phyloP scores from a whole-genome alignment of 2,888 invertebrate genomes.

The Patella ulyssiponensis region DNA sequence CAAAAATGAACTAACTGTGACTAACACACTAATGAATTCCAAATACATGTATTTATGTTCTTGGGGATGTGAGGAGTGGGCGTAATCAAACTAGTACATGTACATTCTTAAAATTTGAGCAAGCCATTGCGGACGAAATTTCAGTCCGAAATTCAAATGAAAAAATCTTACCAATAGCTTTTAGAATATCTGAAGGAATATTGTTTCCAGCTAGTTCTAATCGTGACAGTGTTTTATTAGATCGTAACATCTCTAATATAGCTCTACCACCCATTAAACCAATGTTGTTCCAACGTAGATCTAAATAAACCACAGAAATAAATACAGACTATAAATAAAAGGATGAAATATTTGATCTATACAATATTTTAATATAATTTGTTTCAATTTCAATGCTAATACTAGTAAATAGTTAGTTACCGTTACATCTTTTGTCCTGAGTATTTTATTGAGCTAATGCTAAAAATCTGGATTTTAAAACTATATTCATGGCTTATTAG shows the following conservation, averaged over 20 bases:
- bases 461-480: background rate
- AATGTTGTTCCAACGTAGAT: conserved; percentile 71
- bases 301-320: conserved; percentile 45
- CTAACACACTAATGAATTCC: no score
- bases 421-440: background rate
- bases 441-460: background rate
- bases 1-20: no score
- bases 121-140: no score
- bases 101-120: no score
- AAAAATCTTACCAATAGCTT: conserved; percentile 64
- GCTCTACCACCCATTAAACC: conserved; percentile 71
- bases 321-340: background rate
- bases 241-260: conserved; percentile 65
- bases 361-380: background rate
- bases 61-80: no score
- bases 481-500: no score
- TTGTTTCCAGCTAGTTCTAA: conserved; percentile 71
- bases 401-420: background rate
- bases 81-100: no score
- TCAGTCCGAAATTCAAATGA: no score
- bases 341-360: background rate
- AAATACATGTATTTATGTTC: no score
- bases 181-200: conserved; percentile 69
- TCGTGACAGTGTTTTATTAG: conserved; percentile 66
- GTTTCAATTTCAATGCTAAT: background rate